Evolutionary conservation across 2,113 vertebrate genomes (phyloP).

Genomic region (Sitta europaea): DNA sequence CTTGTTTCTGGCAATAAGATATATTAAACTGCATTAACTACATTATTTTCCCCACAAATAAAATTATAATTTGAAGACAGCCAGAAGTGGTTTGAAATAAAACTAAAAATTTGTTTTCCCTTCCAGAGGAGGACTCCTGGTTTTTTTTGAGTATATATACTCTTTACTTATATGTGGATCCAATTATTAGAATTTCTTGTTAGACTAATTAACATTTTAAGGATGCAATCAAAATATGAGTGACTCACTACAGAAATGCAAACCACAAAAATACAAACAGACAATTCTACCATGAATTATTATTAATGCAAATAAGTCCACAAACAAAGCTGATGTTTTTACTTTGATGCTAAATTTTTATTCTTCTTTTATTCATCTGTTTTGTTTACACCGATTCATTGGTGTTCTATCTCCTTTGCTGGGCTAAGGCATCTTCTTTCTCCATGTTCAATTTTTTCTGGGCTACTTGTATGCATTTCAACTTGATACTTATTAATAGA

Average conservation of each 20-base stretch:
- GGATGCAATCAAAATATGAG: neutral
- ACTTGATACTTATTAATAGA: neutral
- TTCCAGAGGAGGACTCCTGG: neutral
- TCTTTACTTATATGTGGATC: neutral
- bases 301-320: neutral
- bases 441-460: neutral
- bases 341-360: neutral
- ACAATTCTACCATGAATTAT: neutral
- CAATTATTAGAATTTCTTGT: neutral
- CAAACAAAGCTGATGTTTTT: neutral
- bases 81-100: fast-evolving
- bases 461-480: neutral
- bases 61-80: neutral
- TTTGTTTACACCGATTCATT: neutral
- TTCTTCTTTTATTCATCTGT: neutral
- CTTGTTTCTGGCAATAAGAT: neutral
- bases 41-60: neutral
- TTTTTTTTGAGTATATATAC: neutral
- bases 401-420: neutral
- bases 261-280: neutral
- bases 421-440: neutral
- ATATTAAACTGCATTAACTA: neutral
- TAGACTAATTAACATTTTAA: neutral
- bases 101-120: neutral
- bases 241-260: neutral